Percentiles rank a stretch among this genome's conserved stretches.
Conservation (phyloP, 2,113 vertebrate species). For the Laticauda colubrina region DNA sequence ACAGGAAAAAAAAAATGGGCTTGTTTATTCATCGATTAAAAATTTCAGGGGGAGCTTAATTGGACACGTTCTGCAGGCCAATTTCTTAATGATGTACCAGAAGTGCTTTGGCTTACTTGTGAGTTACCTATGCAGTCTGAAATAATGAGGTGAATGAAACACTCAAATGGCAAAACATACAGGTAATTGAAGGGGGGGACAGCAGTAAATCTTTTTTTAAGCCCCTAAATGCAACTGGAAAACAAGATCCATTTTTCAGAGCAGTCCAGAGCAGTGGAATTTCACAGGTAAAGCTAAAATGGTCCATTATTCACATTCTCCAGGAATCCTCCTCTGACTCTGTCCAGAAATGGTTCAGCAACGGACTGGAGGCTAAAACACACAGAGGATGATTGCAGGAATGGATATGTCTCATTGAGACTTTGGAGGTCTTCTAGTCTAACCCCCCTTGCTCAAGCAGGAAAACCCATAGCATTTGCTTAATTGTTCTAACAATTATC, state of each 20-base stretch:
- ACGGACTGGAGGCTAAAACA: neutral
- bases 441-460: neutral
- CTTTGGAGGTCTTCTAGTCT: neutral
- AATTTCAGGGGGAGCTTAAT: neutral
- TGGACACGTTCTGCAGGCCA: neutral
- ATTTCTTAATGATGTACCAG: neutral
- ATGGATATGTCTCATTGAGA: neutral
- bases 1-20: slow-evolving; percentile 15
- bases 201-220: neutral
- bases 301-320: neutral
- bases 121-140: neutral
- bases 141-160: neutral
- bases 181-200: neutral
- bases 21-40: neutral
- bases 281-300: neutral
- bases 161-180: neutral
- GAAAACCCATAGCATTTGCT: neutral
- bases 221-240: neutral
- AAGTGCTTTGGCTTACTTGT: neutral
- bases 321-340: neutral
- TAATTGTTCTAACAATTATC: neutral
- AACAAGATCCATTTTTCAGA: neutral
- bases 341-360: neutral
- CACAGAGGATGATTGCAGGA: too few relatives aligned
- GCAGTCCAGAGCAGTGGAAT: neutral